Evolutionary conservation across 1,140 invertebrate genomes (phyloP).

Genomic region (Physella acuta): DNA sequence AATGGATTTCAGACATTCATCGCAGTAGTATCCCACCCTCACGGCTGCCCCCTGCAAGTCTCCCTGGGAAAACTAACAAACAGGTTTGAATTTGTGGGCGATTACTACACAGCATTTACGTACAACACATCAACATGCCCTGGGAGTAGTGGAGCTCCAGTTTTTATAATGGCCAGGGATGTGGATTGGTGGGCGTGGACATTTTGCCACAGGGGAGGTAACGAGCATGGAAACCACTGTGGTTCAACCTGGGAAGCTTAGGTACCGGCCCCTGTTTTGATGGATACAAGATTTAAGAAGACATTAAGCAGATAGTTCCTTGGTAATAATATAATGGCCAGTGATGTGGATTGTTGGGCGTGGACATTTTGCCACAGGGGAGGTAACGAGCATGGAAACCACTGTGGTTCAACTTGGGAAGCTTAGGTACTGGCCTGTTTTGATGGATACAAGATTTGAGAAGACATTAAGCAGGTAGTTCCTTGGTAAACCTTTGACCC

Average conservation of each 20-base stretch:
- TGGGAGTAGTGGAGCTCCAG: slow-evolving; percentile 10
- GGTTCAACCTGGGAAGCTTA: background rate
- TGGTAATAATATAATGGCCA: background rate
- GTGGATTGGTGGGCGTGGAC: background rate
- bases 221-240: background rate
- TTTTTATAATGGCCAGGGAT: background rate
- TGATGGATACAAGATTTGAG: too few relatives aligned
- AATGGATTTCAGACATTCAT: background rate
- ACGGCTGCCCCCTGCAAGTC: slow-evolving; percentile 4
- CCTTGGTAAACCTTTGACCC: too few relatives aligned
- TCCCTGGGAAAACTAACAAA: background rate
- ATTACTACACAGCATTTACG: background rate
- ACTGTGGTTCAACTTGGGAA: background rate
- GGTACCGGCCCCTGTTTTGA: too few relatives aligned
- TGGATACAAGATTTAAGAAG: too few relatives aligned
- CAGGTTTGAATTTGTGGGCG: background rate
- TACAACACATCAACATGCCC: slow-evolving; percentile 12
- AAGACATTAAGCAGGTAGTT: too few relatives aligned
- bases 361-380: background rate
- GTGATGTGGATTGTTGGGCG: background rate
- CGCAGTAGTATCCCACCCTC: background rate
- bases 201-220: background rate
- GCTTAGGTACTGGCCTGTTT: too few relatives aligned
- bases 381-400: background rate
- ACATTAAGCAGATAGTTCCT: too few relatives aligned